Conservation (phyloP, 2,113 vertebrate species). For the Oreochromis aureus region DNA sequence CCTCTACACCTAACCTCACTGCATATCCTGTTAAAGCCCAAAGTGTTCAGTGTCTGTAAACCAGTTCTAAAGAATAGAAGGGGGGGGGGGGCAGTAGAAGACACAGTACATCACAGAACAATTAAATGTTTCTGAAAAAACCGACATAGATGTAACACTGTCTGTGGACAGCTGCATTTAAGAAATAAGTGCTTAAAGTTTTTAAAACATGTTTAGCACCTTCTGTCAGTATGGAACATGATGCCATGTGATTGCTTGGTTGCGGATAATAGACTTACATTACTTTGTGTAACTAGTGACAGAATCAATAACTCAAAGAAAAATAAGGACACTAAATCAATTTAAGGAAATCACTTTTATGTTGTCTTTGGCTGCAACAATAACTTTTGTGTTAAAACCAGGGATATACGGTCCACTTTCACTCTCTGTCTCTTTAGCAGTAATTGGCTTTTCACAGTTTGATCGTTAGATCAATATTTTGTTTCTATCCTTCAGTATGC, state of each 20-base stretch:
- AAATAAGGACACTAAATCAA: neutral
- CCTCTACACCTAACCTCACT: neutral
- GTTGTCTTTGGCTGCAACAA: neutral
- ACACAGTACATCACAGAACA: neutral
- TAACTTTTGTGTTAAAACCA: neutral
- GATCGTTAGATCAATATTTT: no score
- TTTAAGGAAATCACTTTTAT: neutral
- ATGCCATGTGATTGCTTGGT: neutral
- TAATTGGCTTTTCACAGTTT: neutral
- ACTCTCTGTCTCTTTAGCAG: neutral
- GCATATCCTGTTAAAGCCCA: neutral
- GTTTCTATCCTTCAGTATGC: no score
- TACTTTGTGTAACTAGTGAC: fast-evolving
- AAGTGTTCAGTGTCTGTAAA: neutral
- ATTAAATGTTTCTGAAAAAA: neutral
- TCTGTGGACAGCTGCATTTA: fast-evolving
- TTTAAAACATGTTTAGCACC: neutral
- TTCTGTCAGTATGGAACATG: neutral
- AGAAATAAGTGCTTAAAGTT: neutral
- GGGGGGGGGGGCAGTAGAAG: neutral
- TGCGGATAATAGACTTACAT: neutral
- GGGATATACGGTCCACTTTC: fast-evolving
- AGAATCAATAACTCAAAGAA: neutral
- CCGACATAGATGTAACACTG: neutral
- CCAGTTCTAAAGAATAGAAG: neutral